Base-by-base conservation (phyloP, 2,888 invertebrate genomes). In the Diploptera punctata region DNA sequence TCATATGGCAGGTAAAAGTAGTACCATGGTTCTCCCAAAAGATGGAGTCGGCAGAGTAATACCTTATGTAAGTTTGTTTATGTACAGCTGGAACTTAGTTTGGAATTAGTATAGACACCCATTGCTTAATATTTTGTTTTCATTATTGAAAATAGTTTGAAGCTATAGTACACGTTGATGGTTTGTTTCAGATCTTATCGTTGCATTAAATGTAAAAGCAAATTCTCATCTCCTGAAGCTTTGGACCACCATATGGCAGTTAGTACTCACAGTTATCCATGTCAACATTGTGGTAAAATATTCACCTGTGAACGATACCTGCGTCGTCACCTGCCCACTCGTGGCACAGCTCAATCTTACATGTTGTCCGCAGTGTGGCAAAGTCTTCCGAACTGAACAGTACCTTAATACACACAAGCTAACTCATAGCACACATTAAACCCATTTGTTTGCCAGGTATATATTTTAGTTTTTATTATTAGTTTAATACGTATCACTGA, bases 221-320 rank as follows among this genome's bases (percentile, higher is more conserved):
- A 86, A 76, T 91, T 91, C 79, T 86, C 87, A 2, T 89, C 87
- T 75, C 83, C 87, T 38, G 89, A 90, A 76, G 89, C 89, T 26
- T 80, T 91, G 73, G 86, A 89, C 71, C 87, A 90, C 75, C 91
- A 91, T 78, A 83, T 88, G 78, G 83, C 87, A 29, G 89, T 89
- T n/a, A 87, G 88, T 16, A 87, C 86, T 62, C 91, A 91, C 77
- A 85, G 86, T 74, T 90, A 89, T 79, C 83, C 85, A 0, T 91
- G 91, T 79, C 85, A 88, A 4, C 86, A 88, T 76, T 91, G 91
- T 79, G 74, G 72, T 24, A 86, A 87, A 77, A 84, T 83, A 67
- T 91, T 91, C 81, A 83, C 87, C 4, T 90, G 90, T 81, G 90
- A 91, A 78, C 84, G 90, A 76, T 88, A 89, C 78, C 82, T 91